Evolutionary conservation across 2,888 invertebrate species (phyloP).

Genomic region (Argynnis bischoffii): DNA sequence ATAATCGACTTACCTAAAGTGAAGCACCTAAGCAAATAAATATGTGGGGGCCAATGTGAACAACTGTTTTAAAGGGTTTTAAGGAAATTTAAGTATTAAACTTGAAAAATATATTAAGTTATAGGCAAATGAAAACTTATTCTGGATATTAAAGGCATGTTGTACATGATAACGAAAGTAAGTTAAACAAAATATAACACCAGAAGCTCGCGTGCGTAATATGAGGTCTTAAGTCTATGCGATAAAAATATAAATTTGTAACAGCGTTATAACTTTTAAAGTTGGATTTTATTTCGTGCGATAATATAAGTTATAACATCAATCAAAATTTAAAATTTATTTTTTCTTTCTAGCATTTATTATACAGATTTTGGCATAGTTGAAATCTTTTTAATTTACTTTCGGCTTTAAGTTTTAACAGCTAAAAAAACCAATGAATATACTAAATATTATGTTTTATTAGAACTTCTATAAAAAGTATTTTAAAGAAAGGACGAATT

Average conservation of each 20-base stretch:
- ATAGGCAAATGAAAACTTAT: background rate
- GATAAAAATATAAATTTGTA: constrained; percentile 50
- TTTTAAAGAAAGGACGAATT: too few species aligned
- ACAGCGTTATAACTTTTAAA: constrained; percentile 52
- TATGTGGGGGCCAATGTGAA: too few species aligned
- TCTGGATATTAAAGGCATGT: constrained; percentile 7
- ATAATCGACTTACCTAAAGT: too few species aligned
- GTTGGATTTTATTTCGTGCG: constrained; percentile 51
- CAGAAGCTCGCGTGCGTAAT: constrained; percentile 53
- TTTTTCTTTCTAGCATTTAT: background rate
- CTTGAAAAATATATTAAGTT: background rate
- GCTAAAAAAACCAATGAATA: too few species aligned
- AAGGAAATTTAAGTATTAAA: too few species aligned
- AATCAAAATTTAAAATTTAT: background rate
- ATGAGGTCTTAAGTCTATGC: constrained; percentile 46
- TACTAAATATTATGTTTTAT: too few species aligned
- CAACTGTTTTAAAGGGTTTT: too few species aligned
- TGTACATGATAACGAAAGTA: constrained; percentile 23
- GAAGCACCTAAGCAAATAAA: too few species aligned
- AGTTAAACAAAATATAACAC: constrained; percentile 33
- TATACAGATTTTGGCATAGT: too few species aligned
- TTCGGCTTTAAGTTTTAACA: too few species aligned
- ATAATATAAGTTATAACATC: constrained; percentile 46
- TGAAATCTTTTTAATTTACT: too few species aligned
- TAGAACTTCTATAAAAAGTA: too few species aligned